Conservation (phyloP, 2,113 vertebrate genomes). For the Xyrauchen texanus region DNA sequence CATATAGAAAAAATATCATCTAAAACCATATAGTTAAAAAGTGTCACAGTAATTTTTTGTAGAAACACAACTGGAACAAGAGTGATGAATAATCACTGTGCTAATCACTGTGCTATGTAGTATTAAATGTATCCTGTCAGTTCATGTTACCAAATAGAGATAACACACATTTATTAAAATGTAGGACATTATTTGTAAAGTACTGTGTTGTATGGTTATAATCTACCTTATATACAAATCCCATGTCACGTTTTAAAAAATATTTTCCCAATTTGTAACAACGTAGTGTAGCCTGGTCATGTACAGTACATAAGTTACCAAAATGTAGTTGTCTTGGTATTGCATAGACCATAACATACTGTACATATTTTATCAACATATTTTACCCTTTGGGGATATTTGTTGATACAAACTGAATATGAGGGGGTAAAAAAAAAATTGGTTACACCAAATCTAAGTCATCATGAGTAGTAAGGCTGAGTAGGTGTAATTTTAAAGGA, state of each 20-base stretch:
- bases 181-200: neutral
- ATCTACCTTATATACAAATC: neutral
- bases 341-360: no score
- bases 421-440: neutral
- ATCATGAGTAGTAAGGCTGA: neutral
- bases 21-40: neutral
- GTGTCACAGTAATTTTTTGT: neutral
- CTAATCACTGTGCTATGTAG: no score
- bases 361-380: no score
- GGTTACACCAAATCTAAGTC: neutral
- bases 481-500: neutral
- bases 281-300: no score
- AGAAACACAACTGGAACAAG: neutral
- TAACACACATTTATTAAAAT: neutral
- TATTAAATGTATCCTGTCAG: neutral
- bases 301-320: no score
- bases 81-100: neutral
- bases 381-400: no score
- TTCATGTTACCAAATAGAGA: neutral
- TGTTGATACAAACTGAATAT: no score
- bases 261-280: no score
- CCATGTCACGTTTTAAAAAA: neutral
- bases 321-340: no score
- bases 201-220: slow-evolving; percentile 8
- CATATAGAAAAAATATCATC: no score